A percentile compares a stretch with the other conserved stretches of the same genome.
These are phyloP conservation scores for Rhynchophorus ferrugineus DNA, from an alignment of 1,140 invertebrate species.

Conservation along the genomic window DNA sequence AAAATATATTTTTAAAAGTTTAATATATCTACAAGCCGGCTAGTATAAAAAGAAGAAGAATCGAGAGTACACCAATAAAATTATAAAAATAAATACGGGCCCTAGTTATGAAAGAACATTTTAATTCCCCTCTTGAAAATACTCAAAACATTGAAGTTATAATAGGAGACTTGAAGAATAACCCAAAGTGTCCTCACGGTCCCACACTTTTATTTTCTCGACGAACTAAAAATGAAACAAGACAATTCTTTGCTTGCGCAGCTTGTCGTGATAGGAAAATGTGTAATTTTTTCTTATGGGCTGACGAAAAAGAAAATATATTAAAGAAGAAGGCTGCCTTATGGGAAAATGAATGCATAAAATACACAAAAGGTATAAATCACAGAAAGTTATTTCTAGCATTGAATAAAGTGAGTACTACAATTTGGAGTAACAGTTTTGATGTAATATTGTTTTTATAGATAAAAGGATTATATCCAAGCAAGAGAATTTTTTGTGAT, in stretches of 20 bases:
- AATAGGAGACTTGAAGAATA: slow-evolving; percentile 35
- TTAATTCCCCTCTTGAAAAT: neutral
- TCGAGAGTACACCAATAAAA: too few relatives aligned
- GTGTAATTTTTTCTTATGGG: slow-evolving; percentile 58
- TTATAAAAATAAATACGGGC: too few relatives aligned
- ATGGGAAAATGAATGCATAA: slow-evolving; percentile 45
- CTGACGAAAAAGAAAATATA: slow-evolving; percentile 44
- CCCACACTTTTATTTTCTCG: slow-evolving; percentile 63
- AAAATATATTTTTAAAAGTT: too few relatives aligned
- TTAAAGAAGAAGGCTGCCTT: slow-evolving; percentile 43
- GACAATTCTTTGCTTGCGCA: slow-evolving; percentile 66
- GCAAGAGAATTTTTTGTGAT: slow-evolving; percentile 53
- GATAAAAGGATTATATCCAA: slow-evolving; percentile 29
- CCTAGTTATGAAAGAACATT: neutral
- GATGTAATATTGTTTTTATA: slow-evolving; percentile 31
- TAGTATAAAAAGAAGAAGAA: too few relatives aligned
- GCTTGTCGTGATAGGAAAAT: slow-evolving; percentile 68
- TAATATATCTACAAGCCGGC: too few relatives aligned
- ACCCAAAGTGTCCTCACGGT: slow-evolving; percentile 54
- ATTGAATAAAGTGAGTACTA: slow-evolving; percentile 38
- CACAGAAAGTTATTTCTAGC: slow-evolving; percentile 48
- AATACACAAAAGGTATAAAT: slow-evolving; percentile 43
- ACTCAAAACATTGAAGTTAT: slow-evolving; percentile 22
- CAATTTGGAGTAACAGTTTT: neutral
- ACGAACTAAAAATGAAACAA: slow-evolving; percentile 32